Evolutionary conservation across 2,113 vertebrate species (phyloP), one percentile per base, ranked within the genome.

Genomic region (Lampris megalopsis): DNA sequence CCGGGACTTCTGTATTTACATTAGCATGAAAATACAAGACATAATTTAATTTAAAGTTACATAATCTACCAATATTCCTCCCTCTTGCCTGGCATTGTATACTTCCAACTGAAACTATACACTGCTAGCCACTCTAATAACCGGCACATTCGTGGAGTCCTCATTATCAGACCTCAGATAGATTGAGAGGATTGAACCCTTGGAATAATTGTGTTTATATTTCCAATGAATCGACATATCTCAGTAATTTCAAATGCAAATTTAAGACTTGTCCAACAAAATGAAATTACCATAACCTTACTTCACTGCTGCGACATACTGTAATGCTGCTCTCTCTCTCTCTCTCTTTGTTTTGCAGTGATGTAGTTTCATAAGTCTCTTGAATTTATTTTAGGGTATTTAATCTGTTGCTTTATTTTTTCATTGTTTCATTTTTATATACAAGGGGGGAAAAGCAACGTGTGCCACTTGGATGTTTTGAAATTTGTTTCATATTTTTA

Each of bases 401-500:
- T 79, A 47, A 81, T 72, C 53, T 71, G 70, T 73, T 85, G 73
- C 88, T 88, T 82, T 45, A 82, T 77, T 76, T 72, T 52, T 53
- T 41, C 61, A 43, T 57, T 71, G 71, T 78, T 69, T 77, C 24
- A 67, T 80, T 83, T 79, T 78, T 45, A 54, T 66, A 76, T 53
- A 24, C 37, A 70, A 76, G 66, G 59, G 47, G 85, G 84, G 79
- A 67, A 83, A 80, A 58, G 24, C 24, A 24, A 24, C 24, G 24
- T 24, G 24, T 24, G 24, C 24, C 24, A 24, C 24, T 24, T 24
- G 24, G 24, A 24, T 24, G 24, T 24, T 24, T 24, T 24, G 24
- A 24, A 24, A 24, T 24, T 24, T 24, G 24, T 24, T 24, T 24
- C 24, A 24, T 24, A 24, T 24, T 24, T 24, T 24, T 24, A 24